Evolutionary conservation across 2,113 vertebrate genomes (phyloP), one percentile per base, ranked within the genome.

Genomic region (Alligator sinensis): DNA sequence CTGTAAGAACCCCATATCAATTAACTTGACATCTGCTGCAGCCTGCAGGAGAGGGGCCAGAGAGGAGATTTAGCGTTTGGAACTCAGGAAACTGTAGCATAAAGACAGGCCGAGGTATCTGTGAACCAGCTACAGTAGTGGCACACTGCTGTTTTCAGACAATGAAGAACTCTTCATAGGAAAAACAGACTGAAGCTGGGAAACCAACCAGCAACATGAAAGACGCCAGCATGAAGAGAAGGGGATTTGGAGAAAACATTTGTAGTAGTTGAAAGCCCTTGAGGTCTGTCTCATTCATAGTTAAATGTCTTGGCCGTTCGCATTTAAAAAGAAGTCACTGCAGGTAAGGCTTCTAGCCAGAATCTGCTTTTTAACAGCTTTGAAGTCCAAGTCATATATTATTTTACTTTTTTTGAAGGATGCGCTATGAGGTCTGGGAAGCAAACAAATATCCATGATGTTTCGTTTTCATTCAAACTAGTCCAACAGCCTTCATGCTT

Each of bases 391-490:
- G 91, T 90, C 2, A 5, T 88, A 61, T 90, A 86, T 95, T 89
- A 24, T 87, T 78, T 70, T 68, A 24, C 57, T 47, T 2, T 1
- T 14, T n/a, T 57, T 60, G 30, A 92, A 91, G 60, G 58, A 14
- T 85, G 9, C 1, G 4, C 78, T 64, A 58, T 77, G 61, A 95
- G 68, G 17, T 74, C 66, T 79, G 75, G 27, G 77, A 66, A 91
- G 75, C 82, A 82, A 87, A 76, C 3, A 72, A 87, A 24, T 80
- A 82, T 77, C 55, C 66, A 74, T 61, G 6, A 28, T 70, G 28
- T 76, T 94, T 84, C 25, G 62, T 95, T 96, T 91, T 89, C 84
- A 95, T 94, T 97, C 84, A 92, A 80, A 95, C 92, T 68, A 93
- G 60, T 92, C 86, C 81, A 57, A 63, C 83, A 91, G 9, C 60